Percentiles rank a stretch among this genome's conserved stretches.
Conservation (phyloP, 2,888 invertebrate genomes). For the Drosophila incognita region DNA sequence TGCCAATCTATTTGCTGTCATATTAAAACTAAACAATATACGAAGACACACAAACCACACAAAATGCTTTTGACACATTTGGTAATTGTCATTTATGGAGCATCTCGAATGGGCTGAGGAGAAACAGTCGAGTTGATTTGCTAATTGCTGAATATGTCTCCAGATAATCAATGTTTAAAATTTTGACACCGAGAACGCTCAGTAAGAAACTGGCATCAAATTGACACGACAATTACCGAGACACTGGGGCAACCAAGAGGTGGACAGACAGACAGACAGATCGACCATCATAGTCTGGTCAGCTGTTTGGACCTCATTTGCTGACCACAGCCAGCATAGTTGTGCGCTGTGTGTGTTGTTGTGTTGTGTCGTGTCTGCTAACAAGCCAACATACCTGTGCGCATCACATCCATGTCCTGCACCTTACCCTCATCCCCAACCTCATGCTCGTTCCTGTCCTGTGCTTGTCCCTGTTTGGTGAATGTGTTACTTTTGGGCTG, state of each 20-base stretch:
- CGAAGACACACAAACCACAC: conserved; percentile 18
- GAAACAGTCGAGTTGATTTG: conserved; percentile 82
- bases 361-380: conserved; percentile 47
- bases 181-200: conserved; percentile 68
- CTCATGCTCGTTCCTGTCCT: conserved; percentile 19
- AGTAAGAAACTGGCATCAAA: conserved; percentile 50
- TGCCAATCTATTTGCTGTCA: conserved; percentile 70
- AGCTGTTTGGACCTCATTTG: conserved; percentile 69
- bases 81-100: conserved; percentile 72
- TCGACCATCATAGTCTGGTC: conserved; percentile 21
- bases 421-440: neutral
- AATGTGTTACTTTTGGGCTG: conserved; percentile 77
- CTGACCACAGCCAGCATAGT: conserved; percentile 62
- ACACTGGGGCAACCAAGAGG: conserved; percentile 15
- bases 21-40: conserved; percentile 66
- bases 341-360: conserved; percentile 14
- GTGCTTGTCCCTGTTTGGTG: conserved; percentile 21
- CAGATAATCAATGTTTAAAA: conserved; percentile 83
- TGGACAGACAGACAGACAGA: neutral
- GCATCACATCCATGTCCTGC: conserved; percentile 31
- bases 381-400: conserved; percentile 60
- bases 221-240: conserved; percentile 76
- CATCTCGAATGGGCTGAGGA: conserved; percentile 25
- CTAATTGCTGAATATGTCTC: conserved; percentile 84
- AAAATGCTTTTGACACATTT: conserved; percentile 76